A percentile compares a stretch with the other conserved stretches of the same genome.
Conservation (phyloP, 2,113 vertebrate genomes). For the Alectura lathami region DNA sequence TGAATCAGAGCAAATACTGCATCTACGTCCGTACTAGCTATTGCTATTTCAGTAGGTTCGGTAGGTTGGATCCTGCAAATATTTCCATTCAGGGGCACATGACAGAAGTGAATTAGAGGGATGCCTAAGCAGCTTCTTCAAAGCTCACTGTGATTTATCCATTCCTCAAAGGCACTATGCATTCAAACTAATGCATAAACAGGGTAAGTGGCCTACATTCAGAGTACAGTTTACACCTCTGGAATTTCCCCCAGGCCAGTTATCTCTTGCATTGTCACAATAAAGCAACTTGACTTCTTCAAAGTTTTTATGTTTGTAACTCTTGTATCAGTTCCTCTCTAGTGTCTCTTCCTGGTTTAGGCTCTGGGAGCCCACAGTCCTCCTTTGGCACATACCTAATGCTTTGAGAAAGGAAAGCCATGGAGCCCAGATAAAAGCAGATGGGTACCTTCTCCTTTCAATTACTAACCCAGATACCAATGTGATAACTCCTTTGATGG, state of each 20-base stretch:
- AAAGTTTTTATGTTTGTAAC: not conserved
- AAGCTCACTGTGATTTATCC: not conserved
- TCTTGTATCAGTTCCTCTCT: not conserved
- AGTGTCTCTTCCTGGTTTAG: not conserved
- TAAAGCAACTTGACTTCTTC: not conserved
- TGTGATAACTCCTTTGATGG: not conserved
- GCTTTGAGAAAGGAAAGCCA: not conserved
- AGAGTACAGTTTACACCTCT: not conserved
- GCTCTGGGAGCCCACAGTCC: not conserved
- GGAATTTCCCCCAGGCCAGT: not conserved
- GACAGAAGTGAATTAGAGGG: not conserved
- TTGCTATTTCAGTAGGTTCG: not conserved
- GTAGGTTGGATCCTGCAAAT: not conserved
- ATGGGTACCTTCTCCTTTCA: not conserved
- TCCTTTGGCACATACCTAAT: not conserved
- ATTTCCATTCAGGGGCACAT: fast-evolving
- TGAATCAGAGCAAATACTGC: not conserved
- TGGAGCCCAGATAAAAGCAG: not conserved
- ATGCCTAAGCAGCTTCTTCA: not conserved
- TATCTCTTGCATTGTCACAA: not conserved
- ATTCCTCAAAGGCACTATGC: not conserved
- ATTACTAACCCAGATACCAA: not conserved
- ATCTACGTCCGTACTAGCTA: not conserved
- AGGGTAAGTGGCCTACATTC: not conserved
- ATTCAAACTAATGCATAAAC: not conserved